These are phyloP conservation scores for Drosophila ogumai DNA, from an alignment of 1,140 invertebrate genomes.

Conservation along the genomic window DNA sequence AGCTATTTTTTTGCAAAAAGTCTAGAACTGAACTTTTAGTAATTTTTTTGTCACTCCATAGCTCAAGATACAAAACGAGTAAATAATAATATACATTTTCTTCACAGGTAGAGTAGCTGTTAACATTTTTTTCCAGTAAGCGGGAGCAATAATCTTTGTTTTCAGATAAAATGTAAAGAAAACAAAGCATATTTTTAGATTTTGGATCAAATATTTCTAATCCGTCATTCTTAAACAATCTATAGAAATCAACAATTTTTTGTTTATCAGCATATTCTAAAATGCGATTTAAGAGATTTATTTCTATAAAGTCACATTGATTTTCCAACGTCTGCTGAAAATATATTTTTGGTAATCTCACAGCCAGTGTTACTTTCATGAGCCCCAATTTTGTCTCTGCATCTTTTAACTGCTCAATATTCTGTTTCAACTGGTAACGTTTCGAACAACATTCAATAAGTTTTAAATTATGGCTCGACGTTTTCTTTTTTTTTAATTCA, in stretches of 20 bases:
- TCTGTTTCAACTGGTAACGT: slow-evolving; percentile 19
- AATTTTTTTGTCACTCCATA: slow-evolving; percentile 49
- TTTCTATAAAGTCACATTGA: slow-evolving; percentile 19
- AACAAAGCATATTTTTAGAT: slow-evolving; percentile 42
- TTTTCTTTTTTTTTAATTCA: slow-evolving; percentile 19
- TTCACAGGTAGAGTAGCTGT: slow-evolving; percentile 7
- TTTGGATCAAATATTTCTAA: slow-evolving; percentile 17
- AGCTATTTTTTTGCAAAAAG: slow-evolving; percentile 26
- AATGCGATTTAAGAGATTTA: slow-evolving; percentile 38
- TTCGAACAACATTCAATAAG: slow-evolving; percentile 51
- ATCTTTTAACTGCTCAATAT: slow-evolving; percentile 14
- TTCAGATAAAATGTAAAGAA: slow-evolving; percentile 47
- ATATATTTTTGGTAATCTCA: slow-evolving; percentile 19
- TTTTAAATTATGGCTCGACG: slow-evolving; percentile 22
- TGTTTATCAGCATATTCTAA: slow-evolving; percentile 34
- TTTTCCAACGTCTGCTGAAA: neutral
- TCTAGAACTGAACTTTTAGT: slow-evolving; percentile 18
- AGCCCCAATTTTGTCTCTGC: neutral
- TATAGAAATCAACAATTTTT: slow-evolving; percentile 4
- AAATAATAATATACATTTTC: slow-evolving; percentile 49
- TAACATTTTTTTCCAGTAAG: slow-evolving; percentile 29
- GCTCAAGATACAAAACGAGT: slow-evolving; percentile 42
- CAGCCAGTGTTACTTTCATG: slow-evolving; percentile 22
- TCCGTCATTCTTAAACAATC: slow-evolving; percentile 22
- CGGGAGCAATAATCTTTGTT: slow-evolving; percentile 37